Conservation (phyloP, 2,113 vertebrate genomes). For the Bolborhynchus lineola region DNA sequence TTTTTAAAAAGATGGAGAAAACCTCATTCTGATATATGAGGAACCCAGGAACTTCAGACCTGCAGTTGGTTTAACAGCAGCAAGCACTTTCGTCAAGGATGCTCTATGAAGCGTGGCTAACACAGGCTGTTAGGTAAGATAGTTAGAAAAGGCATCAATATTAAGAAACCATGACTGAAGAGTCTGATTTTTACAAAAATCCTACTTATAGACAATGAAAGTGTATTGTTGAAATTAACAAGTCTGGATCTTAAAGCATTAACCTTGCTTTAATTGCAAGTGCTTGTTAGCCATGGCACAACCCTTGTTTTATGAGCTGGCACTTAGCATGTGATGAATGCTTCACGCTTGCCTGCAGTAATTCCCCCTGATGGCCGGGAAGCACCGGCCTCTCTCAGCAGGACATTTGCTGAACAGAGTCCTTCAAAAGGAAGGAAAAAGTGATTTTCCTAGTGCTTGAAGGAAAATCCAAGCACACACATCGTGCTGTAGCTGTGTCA, state of each 20-base stretch:
- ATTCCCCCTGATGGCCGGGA: not conserved
- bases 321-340: not conserved
- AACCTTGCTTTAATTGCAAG: not conserved
- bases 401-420: not conserved
- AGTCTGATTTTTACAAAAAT: not conserved
- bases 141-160: not conserved
- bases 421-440: not conserved
- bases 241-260: not conserved
- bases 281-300: not conserved
- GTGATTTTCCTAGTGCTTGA: not conserved
- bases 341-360: not conserved
- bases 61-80: not conserved
- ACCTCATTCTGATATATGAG: not conserved
- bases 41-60: not conserved
- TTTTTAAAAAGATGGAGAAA: not conserved
- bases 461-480: not conserved
- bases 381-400: not conserved
- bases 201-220: rapidly evolving
- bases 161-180: not conserved
- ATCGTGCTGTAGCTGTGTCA: not conserved
- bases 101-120: not conserved
- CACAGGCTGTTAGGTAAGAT: not conserved
- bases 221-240: not conserved
- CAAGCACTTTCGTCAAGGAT: not conserved
- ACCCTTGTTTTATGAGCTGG: not conserved